Evolutionary conservation across 2,888 invertebrate species (phyloP).

Genomic region (Balanococcus diminutus): DNA sequence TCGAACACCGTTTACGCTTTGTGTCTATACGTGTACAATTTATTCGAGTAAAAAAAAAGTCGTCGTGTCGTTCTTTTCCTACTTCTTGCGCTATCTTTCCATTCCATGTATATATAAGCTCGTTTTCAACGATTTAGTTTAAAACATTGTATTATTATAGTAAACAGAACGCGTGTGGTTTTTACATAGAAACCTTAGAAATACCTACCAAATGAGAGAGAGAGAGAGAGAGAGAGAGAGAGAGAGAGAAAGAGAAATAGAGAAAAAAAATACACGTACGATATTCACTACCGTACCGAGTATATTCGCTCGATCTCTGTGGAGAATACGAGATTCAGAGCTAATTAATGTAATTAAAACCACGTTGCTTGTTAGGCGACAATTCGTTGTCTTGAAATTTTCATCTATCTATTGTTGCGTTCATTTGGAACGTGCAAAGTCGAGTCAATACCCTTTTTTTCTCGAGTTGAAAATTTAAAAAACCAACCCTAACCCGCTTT

Average conservation of each 20-base stretch:
- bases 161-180: not conserved
- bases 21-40: not conserved
- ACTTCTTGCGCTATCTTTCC: not conserved
- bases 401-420: not conserved
- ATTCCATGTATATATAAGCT: not conserved
- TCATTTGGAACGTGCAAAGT: not conserved
- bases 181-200: too few species aligned
- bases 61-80: not conserved
- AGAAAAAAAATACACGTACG: not conserved
- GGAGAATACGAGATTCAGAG: not conserved
- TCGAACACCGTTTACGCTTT: not conserved
- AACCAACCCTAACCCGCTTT: not conserved
- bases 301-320: not conserved
- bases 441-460: not conserved
- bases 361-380: not conserved
- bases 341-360: not conserved
- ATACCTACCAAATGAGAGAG: not conserved
- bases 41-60: not conserved
- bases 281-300: not conserved
- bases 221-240: too few species aligned
- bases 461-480: not conserved
- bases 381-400: not conserved
- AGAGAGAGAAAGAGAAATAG: not conserved
- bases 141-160: constrained; percentile 34
- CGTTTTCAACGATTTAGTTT: not conserved